Conservation (phyloP, 2,888 invertebrate species). For the Alentia gelatinosa region DNA sequence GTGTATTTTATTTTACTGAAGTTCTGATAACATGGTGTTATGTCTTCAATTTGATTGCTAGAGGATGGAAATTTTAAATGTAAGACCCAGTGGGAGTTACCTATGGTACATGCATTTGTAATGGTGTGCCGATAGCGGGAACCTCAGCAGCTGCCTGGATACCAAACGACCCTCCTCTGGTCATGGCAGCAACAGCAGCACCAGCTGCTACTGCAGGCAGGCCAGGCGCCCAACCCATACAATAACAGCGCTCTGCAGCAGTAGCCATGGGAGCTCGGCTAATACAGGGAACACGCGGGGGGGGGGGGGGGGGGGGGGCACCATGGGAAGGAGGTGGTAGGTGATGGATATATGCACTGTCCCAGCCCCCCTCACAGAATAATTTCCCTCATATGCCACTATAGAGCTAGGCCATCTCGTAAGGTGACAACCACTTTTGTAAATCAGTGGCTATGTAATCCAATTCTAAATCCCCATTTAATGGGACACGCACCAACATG, state of each 20-base stretch:
- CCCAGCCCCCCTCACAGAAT: background rate
- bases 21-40: too few relatives aligned
- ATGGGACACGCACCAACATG: too few relatives aligned
- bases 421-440: too few relatives aligned
- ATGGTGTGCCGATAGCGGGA: background rate
- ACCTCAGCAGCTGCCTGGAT: slow-evolving; percentile 23
- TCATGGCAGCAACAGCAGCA: background rate
- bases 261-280: too few relatives aligned
- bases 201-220: background rate
- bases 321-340: background rate
- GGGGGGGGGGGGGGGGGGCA: background rate
- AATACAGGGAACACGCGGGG: background rate
- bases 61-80: too few relatives aligned
- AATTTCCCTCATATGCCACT: background rate
- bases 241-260: background rate
- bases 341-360: background rate
- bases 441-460: too few relatives aligned
- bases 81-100: background rate
- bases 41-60: too few relatives aligned
- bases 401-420: background rate
- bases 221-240: background rate
- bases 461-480: too few relatives aligned
- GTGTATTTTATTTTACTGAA: too few relatives aligned
- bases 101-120: background rate
- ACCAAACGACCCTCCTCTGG: background rate